These are phyloP conservation scores for Oscheius myriophilus DNA, from an alignment of 2,888 invertebrate genomes.

Conservation along the genomic window DNA sequence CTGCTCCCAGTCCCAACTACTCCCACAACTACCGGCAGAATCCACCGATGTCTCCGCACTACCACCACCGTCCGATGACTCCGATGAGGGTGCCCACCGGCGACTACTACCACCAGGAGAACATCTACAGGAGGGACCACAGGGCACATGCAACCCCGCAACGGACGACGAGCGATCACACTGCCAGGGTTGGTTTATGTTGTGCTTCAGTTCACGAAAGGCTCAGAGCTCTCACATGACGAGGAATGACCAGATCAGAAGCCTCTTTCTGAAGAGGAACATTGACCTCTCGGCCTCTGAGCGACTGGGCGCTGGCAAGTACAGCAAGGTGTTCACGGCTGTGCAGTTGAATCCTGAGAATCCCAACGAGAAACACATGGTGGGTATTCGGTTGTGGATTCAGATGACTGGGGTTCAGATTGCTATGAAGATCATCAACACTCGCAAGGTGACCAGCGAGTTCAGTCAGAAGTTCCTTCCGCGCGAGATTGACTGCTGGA, in stretches of 20 bases:
- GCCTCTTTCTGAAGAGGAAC: slow-evolving; percentile 36
- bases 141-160: background rate
- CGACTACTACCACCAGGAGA: no score
- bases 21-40: no score
- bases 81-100: no score
- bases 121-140: background rate
- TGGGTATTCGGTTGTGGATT: background rate
- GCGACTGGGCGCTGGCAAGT: slow-evolving; percentile 59
- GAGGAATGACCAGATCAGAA: slow-evolving; percentile 10
- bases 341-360: background rate
- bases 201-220: background rate
- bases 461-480: slow-evolving; percentile 59
- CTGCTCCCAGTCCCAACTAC: no score
- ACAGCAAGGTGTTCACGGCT: slow-evolving; percentile 60
- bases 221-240: no score
- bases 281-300: slow-evolving; percentile 39
- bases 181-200: background rate
- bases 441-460: slow-evolving; percentile 46
- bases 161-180: no score
- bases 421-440: slow-evolving; percentile 60
- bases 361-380: background rate
- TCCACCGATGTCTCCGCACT: no score
- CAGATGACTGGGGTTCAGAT: slow-evolving; percentile 37
- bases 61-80: no score
- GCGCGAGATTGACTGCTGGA: slow-evolving; percentile 61